phyloP scores from a whole-genome alignment of 1,140 invertebrate genomes.

The Pachypsylla venusta region DNA sequence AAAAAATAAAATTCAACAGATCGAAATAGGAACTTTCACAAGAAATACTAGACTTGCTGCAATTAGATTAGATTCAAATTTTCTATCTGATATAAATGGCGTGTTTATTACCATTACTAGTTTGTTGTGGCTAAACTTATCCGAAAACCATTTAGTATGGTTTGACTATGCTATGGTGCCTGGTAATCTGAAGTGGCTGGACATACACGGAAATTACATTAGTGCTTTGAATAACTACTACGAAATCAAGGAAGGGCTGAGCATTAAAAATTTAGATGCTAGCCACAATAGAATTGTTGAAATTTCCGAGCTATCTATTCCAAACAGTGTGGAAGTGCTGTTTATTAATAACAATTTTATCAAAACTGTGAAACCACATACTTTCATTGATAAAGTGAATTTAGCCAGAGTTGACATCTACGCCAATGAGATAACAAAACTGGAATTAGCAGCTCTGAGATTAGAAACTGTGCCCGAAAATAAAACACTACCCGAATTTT shows the following conservation, averaged over 20 bases:
- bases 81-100: conserved; percentile 69
- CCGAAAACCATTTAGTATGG: conserved; percentile 77
- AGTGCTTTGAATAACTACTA: conserved; percentile 74
- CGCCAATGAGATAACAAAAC: conserved; percentile 63
- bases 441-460: conserved; percentile 63
- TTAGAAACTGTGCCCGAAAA: conserved; percentile 51
- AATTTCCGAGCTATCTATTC: conserved; percentile 60
- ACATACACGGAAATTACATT: conserved; percentile 76
- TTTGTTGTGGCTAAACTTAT: conserved; percentile 73
- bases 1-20: conserved; percentile 68
- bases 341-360: conserved; percentile 84
- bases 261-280: conserved; percentile 66
- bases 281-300: conserved; percentile 73
- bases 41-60: conserved; percentile 62
- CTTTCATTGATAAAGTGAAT: conserved; percentile 69
- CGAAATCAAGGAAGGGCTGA: conserved; percentile 53
- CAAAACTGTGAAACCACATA: conserved; percentile 58
- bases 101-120: conserved; percentile 64
- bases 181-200: conserved; percentile 72
- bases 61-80: conserved; percentile 71
- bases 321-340: conserved; percentile 73
- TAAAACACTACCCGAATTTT: conserved; percentile 63
- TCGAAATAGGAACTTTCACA: conserved; percentile 67
- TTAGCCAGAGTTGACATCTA: conserved; percentile 75
- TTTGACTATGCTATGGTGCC: conserved; percentile 82